Percentiles rank a stretch among this genome's conserved stretches.
Conservation (phyloP, 35 echinoderm and acorn worm species). For the Heliocidaris erythrogramma region DNA sequence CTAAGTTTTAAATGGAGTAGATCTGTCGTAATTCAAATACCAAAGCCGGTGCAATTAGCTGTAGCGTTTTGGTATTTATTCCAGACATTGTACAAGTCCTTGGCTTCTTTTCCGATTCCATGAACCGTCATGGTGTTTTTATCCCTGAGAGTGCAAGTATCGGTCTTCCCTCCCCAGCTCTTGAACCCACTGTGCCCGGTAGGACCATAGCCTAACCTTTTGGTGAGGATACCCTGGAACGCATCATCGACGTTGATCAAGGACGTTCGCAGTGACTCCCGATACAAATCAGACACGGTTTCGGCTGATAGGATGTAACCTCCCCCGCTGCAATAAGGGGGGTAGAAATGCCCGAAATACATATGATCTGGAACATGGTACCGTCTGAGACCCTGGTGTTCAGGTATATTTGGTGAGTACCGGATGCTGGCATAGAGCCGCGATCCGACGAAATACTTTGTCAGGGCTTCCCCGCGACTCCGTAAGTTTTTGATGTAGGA, state of each 20-base stretch:
- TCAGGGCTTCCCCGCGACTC: not conserved
- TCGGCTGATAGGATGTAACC: conserved; percentile 46
- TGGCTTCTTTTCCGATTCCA: conserved; percentile 17
- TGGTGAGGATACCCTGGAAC: conserved; percentile 35
- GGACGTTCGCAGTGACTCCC: conserved; percentile 13
- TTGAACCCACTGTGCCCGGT: not conserved
- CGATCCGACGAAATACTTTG: not conserved
- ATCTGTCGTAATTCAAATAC: not conserved
- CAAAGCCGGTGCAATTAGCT: conserved; percentile 27
- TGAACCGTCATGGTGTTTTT: conserved; percentile 24
- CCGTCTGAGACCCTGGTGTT: not conserved
- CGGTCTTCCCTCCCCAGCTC: conserved; percentile 37
- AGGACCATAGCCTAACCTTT: conserved; percentile 16
- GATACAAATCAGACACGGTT: not conserved
- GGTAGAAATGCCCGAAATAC: conserved; percentile 27
- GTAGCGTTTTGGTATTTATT: not conserved
- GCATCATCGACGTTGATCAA: conserved; percentile 45
- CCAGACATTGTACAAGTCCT: conserved; percentile 20
- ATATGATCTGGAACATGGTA: conserved; percentile 32
- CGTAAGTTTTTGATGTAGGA: conserved; percentile 26
- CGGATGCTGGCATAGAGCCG: not conserved
- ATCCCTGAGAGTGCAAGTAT: not conserved
- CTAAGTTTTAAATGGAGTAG: not conserved
- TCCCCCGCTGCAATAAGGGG: conserved; percentile 42
- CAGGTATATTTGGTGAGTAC: conserved; percentile 15